phyloP scores from a whole-genome alignment of 2,888 invertebrate species.

The Pyrochroa serraticornis region DNA sequence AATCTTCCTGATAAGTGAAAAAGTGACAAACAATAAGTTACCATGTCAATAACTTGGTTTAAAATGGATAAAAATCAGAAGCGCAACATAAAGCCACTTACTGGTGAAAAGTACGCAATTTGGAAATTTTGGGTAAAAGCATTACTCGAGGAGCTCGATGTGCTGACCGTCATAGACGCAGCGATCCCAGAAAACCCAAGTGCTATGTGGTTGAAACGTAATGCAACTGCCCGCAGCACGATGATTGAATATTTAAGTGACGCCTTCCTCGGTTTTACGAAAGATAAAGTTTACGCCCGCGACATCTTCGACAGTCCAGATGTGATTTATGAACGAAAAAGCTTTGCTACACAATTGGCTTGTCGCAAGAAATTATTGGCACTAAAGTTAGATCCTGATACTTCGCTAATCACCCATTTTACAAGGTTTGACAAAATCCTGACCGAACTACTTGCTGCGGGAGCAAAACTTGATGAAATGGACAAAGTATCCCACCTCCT shows the following conservation, averaged over 20 bases:
- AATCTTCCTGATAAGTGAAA: background rate
- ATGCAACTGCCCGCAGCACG: constrained; percentile 5
- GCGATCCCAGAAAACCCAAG: background rate
- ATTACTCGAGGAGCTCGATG: background rate
- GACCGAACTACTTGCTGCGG: constrained; percentile 45
- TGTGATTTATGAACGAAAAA: constrained; percentile 20
- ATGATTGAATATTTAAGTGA: constrained; percentile 24
- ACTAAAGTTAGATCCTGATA: constrained; percentile 35
- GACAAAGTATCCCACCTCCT: constrained; percentile 51
- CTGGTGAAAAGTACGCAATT: background rate
- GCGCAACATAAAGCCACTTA: background rate
- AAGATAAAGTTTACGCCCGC: constrained; percentile 8
- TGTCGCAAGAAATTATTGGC: constrained; percentile 36
- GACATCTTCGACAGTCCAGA: constrained; percentile 10
- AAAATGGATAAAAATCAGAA: background rate
- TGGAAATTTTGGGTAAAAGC: constrained; percentile 1
- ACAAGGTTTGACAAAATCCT: constrained; percentile 47
- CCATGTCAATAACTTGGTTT: background rate
- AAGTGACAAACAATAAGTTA: background rate
- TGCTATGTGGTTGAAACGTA: background rate
- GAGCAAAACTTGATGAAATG: constrained; percentile 48
- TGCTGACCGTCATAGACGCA: background rate
- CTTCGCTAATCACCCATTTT: constrained; percentile 41
- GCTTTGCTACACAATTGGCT: constrained; percentile 41
- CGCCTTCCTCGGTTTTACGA: constrained; percentile 14